These are phyloP conservation scores for Gambelia wislizenii DNA, from an alignment of 2,797 vertebrate species.

Conservation along the genomic window DNA sequence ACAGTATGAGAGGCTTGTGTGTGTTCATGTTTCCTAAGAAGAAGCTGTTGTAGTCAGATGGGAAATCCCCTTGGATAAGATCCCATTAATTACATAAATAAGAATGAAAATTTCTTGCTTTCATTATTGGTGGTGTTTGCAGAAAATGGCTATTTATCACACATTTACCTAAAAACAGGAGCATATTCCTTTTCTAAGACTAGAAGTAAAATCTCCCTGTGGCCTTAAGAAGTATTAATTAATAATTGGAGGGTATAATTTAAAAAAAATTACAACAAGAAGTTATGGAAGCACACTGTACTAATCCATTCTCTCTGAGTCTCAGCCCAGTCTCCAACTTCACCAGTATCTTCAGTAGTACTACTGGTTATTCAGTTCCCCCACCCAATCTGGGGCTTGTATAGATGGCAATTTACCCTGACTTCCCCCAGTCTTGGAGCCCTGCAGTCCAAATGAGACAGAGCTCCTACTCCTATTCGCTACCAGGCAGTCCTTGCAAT, in stretches of 20 bases:
- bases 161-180: background rate
- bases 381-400: too few relatives aligned
- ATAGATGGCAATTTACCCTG: too few relatives aligned
- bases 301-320: too few relatives aligned
- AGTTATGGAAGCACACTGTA: conserved; percentile 34
- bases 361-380: conserved; percentile 20
- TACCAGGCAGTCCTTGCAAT: too few relatives aligned
- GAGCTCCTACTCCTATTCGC: too few relatives aligned
- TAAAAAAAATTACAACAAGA: conserved; percentile 32
- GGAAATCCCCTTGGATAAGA: background rate
- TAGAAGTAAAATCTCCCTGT: conserved; percentile 13
- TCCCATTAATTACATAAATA: background rate
- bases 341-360: conserved; percentile 40
- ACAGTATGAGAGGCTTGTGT: background rate
- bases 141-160: background rate
- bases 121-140: background rate
- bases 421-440: too few relatives aligned
- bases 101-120: background rate
- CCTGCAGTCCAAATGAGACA: too few relatives aligned
- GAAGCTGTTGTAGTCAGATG: background rate
- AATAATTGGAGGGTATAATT: conserved; percentile 27
- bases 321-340: too few relatives aligned
- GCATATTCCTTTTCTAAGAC: background rate
- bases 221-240: conserved; percentile 34
- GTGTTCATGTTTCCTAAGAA: background rate